Conservation (phyloP, 1,140 invertebrate species). For the Sarcophaga bullata region DNA sequence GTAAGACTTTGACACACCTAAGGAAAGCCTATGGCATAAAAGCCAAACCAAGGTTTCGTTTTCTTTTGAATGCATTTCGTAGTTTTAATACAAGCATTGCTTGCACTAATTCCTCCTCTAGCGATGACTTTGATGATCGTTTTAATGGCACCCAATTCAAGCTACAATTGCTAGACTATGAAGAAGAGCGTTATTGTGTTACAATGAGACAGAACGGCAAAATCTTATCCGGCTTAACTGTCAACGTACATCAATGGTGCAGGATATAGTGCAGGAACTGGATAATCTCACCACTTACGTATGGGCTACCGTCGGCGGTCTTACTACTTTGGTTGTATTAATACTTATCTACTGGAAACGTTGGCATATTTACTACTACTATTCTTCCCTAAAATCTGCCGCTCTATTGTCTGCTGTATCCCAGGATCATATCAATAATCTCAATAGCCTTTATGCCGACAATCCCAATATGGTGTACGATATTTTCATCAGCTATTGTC, state of each 20-base stretch:
- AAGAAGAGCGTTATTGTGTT: conserved; percentile 60
- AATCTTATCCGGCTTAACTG: conserved; percentile 54
- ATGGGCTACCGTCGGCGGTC: conserved; percentile 48
- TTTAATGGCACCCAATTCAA: conserved; percentile 48
- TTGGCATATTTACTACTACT: conserved; percentile 69
- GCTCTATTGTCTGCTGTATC: conserved; percentile 62
- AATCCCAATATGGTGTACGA: conserved; percentile 67
- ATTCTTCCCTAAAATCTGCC: conserved; percentile 68
- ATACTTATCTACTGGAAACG: conserved; percentile 67
- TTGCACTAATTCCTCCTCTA: background rate
- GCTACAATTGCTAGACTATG: conserved; percentile 62
- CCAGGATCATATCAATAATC: conserved; percentile 51
- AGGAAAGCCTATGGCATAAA: background rate
- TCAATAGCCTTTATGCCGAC: conserved; percentile 48
- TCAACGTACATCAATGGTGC: conserved; percentile 39
- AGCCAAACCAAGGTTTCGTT: background rate
- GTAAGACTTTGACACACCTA: background rate
- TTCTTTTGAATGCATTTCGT: background rate
- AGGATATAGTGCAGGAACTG: conserved; percentile 47
- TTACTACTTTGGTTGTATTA: conserved; percentile 58
- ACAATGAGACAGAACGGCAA: conserved; percentile 55
- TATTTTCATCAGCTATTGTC: conserved; percentile 73
- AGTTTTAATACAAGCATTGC: background rate
- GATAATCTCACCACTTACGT: conserved; percentile 48
- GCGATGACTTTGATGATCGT: background rate